These are phyloP conservation scores for Bombus ignitus DNA, from an alignment of 1,140 invertebrate species.

Conservation along the genomic window DNA sequence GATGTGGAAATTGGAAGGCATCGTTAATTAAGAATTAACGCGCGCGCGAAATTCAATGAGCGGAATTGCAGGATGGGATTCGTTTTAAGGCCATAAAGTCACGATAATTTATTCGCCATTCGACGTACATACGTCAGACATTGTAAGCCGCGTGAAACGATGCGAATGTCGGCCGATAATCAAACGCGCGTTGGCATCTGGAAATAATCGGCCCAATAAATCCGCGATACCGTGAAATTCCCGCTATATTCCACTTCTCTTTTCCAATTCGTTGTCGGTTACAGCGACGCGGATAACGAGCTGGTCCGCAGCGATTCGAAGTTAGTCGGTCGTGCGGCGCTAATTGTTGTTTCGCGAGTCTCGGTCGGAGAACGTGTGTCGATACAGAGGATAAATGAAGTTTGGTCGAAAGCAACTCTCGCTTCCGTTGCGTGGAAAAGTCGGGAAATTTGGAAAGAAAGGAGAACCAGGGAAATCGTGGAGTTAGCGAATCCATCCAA, in stretches of 20 bases:
- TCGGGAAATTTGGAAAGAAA: not conserved
- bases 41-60: not conserved
- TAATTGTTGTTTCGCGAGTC: not conserved
- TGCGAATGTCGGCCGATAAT: not conserved
- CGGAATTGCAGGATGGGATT: not conserved
- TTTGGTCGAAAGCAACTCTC: too few relatives aligned
- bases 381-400: conserved; percentile 12
- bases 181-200: not conserved
- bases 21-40: conserved; percentile 16
- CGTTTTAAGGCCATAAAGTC: conserved; percentile 1
- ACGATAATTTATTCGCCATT: conserved; percentile 5
- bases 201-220: conserved; percentile 38
- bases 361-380: not conserved
- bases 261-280: not conserved
- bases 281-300: not conserved
- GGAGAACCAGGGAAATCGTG: too few relatives aligned
- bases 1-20: not conserved
- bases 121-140: conserved; percentile 14
- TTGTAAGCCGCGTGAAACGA: not conserved
- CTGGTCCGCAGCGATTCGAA: too few relatives aligned
- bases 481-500: too few relatives aligned
- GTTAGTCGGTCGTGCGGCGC: not conserved
- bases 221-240: not conserved
- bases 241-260: not conserved
- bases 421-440: not conserved